phyloP scores from a whole-genome alignment of 2,113 vertebrate species.

The Bombycilla garrulus region DNA sequence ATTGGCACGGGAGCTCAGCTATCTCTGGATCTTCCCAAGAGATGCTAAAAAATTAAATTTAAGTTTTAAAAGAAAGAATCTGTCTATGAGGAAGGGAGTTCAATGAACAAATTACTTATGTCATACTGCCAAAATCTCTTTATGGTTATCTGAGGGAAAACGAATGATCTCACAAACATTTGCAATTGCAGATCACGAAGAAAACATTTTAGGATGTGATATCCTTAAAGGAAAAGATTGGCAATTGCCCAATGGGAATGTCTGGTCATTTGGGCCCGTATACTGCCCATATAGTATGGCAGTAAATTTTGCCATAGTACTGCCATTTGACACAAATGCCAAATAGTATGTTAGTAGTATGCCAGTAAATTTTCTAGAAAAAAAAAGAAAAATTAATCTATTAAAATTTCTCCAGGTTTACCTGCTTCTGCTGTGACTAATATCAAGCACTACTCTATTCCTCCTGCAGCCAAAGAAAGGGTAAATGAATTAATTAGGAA shows the following conservation, averaged over 20 bases:
- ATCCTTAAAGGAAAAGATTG: background rate
- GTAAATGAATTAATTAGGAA: background rate
- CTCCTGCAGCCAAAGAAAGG: background rate
- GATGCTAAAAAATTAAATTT: background rate
- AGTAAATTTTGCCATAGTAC: no score
- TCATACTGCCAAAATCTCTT: background rate
- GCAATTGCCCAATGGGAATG: fast-evolving
- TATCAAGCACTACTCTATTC: background rate
- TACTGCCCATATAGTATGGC: background rate
- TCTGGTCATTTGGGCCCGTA: background rate
- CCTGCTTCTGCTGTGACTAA: background rate
- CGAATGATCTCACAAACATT: background rate
- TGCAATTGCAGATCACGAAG: background rate
- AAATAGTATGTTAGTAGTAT: no score
- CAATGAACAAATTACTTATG: background rate
- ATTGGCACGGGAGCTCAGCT: background rate
- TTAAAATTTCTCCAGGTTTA: background rate
- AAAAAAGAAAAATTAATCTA: background rate
- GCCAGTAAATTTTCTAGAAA: background rate
- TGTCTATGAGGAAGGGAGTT: background rate
- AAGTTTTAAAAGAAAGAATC: background rate
- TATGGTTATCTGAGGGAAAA: background rate
- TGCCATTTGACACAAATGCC: no score
- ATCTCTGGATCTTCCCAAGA: background rate
- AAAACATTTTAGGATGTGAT: background rate